Evolutionary conservation across 2,797 vertebrate species (phyloP).

Genomic region (Enteromius paludinosus): DNA sequence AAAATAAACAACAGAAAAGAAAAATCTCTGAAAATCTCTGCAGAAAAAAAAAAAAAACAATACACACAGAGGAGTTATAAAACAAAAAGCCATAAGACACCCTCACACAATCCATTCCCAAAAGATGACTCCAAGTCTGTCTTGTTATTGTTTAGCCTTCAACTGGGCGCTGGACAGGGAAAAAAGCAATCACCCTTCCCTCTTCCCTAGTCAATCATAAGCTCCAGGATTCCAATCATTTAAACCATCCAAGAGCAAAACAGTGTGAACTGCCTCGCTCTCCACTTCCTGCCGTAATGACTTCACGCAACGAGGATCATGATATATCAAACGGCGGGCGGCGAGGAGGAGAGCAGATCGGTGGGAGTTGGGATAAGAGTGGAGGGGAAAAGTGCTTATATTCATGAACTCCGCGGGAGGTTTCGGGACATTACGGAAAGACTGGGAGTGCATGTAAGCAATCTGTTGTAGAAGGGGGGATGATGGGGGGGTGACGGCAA

Average conservation of each 20-base stretch:
- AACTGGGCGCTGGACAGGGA: conserved; percentile 50
- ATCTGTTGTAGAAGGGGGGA: conserved; percentile 12
- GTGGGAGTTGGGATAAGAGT: conserved; percentile 52
- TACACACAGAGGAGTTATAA: conserved; percentile 44
- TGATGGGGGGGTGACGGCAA: background rate
- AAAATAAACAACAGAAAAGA: conserved; percentile 25
- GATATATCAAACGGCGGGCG: conserved; percentile 57
- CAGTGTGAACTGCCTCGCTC: conserved; percentile 48
- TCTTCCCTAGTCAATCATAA: conserved; percentile 65
- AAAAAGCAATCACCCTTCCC: conserved; percentile 72
- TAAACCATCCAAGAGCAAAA: conserved; percentile 59
- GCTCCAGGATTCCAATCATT: conserved; percentile 63
- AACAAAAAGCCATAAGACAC: conserved; percentile 24
- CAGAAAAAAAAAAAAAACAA: conserved; percentile 14
- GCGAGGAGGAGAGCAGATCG: conserved; percentile 42
- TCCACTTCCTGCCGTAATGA: conserved; percentile 55
- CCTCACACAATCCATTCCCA: conserved; percentile 42
- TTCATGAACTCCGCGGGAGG: conserved; percentile 36
- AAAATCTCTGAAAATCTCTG: background rate
- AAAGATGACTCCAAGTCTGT: conserved; percentile 52
- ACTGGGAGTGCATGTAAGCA: conserved; percentile 34
- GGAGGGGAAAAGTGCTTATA: conserved; percentile 52
- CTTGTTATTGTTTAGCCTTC: conserved; percentile 64
- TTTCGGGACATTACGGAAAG: conserved; percentile 39
- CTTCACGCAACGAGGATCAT: conserved; percentile 62